phyloP scores from a whole-genome alignment of 1,140 invertebrate genomes.

The Megathymus violae region DNA sequence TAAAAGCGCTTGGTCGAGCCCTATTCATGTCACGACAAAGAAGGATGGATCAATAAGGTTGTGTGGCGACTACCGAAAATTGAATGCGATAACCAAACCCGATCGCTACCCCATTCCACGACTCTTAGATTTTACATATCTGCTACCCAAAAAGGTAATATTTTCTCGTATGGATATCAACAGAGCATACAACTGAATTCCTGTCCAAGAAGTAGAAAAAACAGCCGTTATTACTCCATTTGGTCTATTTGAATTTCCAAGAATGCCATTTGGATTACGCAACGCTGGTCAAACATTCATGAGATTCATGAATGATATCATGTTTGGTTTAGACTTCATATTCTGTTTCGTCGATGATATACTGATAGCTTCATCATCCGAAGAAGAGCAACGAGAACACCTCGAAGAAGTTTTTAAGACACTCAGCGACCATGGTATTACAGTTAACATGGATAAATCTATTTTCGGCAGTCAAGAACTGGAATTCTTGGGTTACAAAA shows the following conservation, averaged over 20 bases:
- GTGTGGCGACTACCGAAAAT: slow-evolving; percentile 9
- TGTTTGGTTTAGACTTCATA: slow-evolving; percentile 6
- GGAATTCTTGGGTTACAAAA: slow-evolving; percentile 7
- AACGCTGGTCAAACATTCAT: slow-evolving; percentile 11
- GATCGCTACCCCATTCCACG: slow-evolving; percentile 8
- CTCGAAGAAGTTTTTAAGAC: slow-evolving; percentile 1
- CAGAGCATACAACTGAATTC: slow-evolving; percentile 1
- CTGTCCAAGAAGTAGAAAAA: background rate
- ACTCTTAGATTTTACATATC: background rate
- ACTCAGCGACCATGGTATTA: background rate
- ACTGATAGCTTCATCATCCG: slow-evolving; percentile 4
- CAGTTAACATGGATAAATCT: slow-evolving; percentile 5
- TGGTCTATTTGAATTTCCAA: slow-evolving; percentile 1
- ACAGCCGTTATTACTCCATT: slow-evolving; percentile 2
- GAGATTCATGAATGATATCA: slow-evolving; percentile 1
- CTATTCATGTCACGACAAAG: slow-evolving; percentile 10
- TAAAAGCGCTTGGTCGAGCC: slow-evolving; percentile 7
- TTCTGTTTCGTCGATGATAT: slow-evolving; percentile 5
- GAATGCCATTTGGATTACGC: slow-evolving; percentile 12
- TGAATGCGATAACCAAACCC: slow-evolving; percentile 6
- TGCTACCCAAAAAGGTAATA: slow-evolving; percentile 1
- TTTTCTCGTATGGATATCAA: slow-evolving; percentile 14
- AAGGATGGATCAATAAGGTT: slow-evolving; percentile 9
- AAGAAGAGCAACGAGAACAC: slow-evolving; percentile 1
- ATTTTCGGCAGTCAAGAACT: background rate